Evolutionary conservation across 2,113 vertebrate species (phyloP).

Genomic region (Forbesichthys agassizii): DNA sequence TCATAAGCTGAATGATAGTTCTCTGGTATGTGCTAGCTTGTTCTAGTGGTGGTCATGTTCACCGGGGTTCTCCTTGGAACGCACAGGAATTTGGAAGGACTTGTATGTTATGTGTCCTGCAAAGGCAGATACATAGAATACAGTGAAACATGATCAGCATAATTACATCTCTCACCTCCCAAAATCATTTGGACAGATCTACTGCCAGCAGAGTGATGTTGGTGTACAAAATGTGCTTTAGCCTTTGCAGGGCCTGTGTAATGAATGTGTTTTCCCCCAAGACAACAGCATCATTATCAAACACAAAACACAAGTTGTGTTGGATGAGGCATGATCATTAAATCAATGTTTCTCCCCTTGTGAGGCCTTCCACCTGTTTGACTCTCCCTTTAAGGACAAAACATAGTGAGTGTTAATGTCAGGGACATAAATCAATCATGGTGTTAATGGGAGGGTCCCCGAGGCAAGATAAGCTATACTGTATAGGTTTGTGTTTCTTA

Average conservation of each 20-base stretch:
- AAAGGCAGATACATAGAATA: slow-evolving; percentile 36
- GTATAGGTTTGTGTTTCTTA: slow-evolving; percentile 48
- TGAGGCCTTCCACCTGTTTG: slow-evolving; percentile 22
- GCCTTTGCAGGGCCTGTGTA: slow-evolving; percentile 34
- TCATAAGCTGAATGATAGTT: slow-evolving; percentile 43
- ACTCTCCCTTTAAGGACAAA: slow-evolving; percentile 45
- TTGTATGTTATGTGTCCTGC: slow-evolving; percentile 23
- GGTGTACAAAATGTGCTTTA: slow-evolving; percentile 39
- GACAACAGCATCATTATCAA: slow-evolving; percentile 43
- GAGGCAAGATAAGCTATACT: slow-evolving; percentile 56
- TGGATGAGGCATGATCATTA: slow-evolving; percentile 40
- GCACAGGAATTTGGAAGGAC: slow-evolving; percentile 32
- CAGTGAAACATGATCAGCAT: slow-evolving; percentile 55
- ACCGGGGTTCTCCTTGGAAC: slow-evolving; percentile 36
- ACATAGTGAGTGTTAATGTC: slow-evolving; percentile 42
- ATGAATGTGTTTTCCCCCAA: slow-evolving; percentile 10
- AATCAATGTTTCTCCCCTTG: slow-evolving; percentile 8
- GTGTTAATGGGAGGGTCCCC: slow-evolving; percentile 58
- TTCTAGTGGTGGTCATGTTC: slow-evolving; percentile 51
- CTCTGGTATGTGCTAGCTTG: slow-evolving; percentile 49
- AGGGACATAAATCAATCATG: slow-evolving; percentile 63
- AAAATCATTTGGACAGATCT: slow-evolving; percentile 25
- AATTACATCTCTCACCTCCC: slow-evolving; percentile 37
- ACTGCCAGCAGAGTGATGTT: slow-evolving; percentile 49
- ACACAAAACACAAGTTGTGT: slow-evolving; percentile 26